Evolutionary conservation across 1,140 invertebrate species (phyloP).

Genomic region (Helicoverpa armigera): DNA sequence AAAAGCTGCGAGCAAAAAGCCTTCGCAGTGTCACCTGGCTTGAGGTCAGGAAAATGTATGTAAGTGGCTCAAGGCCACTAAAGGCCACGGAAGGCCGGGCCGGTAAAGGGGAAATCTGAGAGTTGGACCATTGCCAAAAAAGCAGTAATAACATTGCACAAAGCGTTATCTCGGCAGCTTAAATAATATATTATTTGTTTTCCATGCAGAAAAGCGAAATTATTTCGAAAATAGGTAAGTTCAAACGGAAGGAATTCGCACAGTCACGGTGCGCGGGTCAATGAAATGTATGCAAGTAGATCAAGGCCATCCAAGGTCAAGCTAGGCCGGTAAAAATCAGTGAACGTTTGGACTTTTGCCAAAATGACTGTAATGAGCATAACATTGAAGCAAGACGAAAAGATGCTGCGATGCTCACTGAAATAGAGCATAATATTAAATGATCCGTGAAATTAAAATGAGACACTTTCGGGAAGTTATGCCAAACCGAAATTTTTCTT

Average conservation of each 20-base stretch:
- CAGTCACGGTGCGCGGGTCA: constrained; percentile 25
- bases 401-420: constrained; percentile 14
- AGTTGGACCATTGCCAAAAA: constrained; percentile 28
- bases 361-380: constrained; percentile 28
- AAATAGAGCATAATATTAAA: constrained; percentile 28
- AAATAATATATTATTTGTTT: constrained; percentile 20
- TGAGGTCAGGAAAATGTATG: constrained; percentile 22
- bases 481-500: neutral
- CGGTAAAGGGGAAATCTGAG: constrained; percentile 25
- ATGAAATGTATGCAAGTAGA: constrained; percentile 33
- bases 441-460: constrained; percentile 28
- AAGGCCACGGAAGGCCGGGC: constrained; percentile 24
- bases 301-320: constrained; percentile 43
- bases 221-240: neutral
- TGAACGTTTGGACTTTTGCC: constrained; percentile 23
- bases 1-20: neutral
- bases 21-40: constrained; percentile 25
- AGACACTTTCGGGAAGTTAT: constrained; percentile 15
- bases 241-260: constrained; percentile 2
- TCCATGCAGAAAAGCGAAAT: constrained; percentile 17
- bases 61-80: constrained; percentile 37
- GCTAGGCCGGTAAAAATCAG: constrained; percentile 30
- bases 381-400: constrained; percentile 20
- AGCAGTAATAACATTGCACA: constrained; percentile 10
- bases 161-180: constrained; percentile 21